Evolutionary conservation across 1,140 invertebrate species (phyloP).

Genomic region (Trachelipus rathkii): DNA sequence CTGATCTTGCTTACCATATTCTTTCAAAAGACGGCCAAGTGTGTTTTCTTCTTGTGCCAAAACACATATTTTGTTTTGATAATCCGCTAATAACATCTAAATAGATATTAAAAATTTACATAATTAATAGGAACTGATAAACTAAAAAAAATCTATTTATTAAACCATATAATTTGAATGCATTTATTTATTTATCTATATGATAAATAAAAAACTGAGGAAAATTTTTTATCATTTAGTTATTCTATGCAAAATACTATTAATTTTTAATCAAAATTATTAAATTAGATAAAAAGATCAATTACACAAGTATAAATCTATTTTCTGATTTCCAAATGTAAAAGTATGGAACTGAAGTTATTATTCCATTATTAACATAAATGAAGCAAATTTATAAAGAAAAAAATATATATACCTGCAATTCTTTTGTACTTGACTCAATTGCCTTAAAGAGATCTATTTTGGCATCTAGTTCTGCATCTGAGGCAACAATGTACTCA

Average conservation of each 20-base stretch:
- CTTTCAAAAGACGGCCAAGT: conserved; percentile 90
- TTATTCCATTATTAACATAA: neutral
- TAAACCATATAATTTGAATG: no score
- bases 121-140: neutral
- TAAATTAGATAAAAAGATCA: no score
- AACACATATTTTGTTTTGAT: conserved; percentile 52
- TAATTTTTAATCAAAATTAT: neutral
- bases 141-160: no score
- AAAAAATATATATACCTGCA: conserved; percentile 61
- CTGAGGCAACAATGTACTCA: conserved; percentile 68
- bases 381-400: neutral
- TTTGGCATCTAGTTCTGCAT: conserved; percentile 95
- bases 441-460: conserved; percentile 94
- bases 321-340: no score
- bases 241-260: neutral
- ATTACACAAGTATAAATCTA: no score
- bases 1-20: conserved; percentile 84
- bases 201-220: no score
- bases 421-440: conserved; percentile 79
- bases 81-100: conserved; percentile 39
- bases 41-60: conserved; percentile 93
- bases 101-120: conserved; percentile 3
- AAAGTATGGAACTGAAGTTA: no score
- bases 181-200: no score
- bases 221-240: neutral